Conservation (phyloP, 2,797 vertebrate species). For the Arctocebus calabarensis region DNA sequence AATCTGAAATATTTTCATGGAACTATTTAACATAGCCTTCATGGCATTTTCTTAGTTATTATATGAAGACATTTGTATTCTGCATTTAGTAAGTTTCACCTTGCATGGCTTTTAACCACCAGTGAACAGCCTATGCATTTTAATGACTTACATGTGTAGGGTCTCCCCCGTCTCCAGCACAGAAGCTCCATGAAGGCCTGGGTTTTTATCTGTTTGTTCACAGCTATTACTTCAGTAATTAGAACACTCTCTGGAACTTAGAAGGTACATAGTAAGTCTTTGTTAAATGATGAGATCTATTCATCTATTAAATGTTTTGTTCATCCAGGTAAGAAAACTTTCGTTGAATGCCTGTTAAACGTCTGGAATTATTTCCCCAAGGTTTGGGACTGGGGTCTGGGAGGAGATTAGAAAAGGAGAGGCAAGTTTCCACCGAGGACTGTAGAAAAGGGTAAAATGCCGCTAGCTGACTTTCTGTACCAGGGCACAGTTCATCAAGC, state of each 20-base stretch:
- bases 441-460: not conserved
- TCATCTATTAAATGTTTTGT: not conserved
- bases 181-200: not conserved
- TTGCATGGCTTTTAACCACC: not conserved
- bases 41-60: no score
- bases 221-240: not conserved
- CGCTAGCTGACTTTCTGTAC: accelerated
- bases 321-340: not conserved
- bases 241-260: not conserved
- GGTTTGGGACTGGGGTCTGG: not conserved
- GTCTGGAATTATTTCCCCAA: not conserved
- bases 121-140: no score
- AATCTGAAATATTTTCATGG: no score
- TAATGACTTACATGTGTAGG: not conserved
- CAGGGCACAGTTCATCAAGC: not conserved
- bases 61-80: no score
- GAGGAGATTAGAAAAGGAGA: not conserved
- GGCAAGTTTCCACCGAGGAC: not conserved
- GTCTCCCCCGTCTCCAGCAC: not conserved
- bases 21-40: no score
- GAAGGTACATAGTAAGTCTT: not conserved
- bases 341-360: not conserved
- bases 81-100: no score
- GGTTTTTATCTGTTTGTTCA: not conserved
- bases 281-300: not conserved